Base-by-base conservation (phyloP, 1,140 invertebrate genomes). In the Eubasilissa regina region DNA sequence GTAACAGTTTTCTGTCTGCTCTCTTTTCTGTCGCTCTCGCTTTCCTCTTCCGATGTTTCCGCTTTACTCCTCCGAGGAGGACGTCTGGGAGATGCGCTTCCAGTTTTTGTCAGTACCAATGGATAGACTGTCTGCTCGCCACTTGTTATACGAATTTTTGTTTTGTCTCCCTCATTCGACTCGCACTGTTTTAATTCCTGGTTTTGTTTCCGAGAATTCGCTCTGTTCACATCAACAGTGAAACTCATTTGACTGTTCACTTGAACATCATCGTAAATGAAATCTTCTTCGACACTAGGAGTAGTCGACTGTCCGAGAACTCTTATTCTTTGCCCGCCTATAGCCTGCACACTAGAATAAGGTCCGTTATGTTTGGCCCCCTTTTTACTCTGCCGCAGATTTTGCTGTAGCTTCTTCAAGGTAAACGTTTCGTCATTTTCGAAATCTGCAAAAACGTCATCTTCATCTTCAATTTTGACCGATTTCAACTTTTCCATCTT, bases 321-420 rank as follows among this genome's bases (percentile, higher is more conserved):
- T 79, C 90, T 87, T 78, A 91, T 91, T 81, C 90, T 86, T 86
- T 91, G 90, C 10, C 91, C 91, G 10, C 90, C 88, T 62, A 91
- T 91, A 55, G 90, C 90, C 82, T 91, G 87, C 10, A 91, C 88
- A 85, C 87, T 90, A 58, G 85, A 85, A 84, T 91, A 90, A 60
- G 85, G 84, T 76, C 81, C 80, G 51, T 83, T 83, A 45, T 83
- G 77, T 75, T 81, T 81, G 4, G 79, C 35, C 1, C 75, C 77
- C n/a, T 81, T 83, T 66, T 83, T 83, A 64, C 77, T 80, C 13
- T 82, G n/a, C 15, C 70, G 58, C 11, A 82, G 45, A 76, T 78
- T 82, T 45, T 82, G 45, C 72, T 82, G 75, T 25, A 82, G 45
- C 48, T 80, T 80, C 35, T 80, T 82, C 60, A 82, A 60, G 70